Conservation (phyloP, 2,113 vertebrate species). For the Malurus melanocephalus region DNA sequence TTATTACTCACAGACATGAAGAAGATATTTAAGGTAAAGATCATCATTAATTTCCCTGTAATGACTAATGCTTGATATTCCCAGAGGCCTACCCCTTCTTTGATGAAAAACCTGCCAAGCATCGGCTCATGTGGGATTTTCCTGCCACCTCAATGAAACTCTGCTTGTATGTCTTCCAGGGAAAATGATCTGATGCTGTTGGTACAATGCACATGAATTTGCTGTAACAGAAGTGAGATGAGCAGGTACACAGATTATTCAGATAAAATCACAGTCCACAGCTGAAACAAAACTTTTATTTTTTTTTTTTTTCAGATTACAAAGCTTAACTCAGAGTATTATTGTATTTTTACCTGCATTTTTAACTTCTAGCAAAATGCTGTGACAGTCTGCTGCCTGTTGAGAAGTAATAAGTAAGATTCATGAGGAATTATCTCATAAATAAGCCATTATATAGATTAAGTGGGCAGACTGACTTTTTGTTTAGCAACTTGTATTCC, state of each 20-base stretch:
- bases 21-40: conserved; percentile 32
- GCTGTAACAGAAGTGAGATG: background rate
- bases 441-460: background rate
- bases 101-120: conserved; percentile 6
- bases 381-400: background rate
- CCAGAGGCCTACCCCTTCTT: background rate
- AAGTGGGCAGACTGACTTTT: background rate
- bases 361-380: background rate
- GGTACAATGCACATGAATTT: background rate
- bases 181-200: background rate
- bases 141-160: background rate
- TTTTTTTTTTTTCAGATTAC: background rate
- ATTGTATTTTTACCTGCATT: background rate
- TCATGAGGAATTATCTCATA: background rate
- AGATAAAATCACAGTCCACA: background rate
- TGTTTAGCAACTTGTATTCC: background rate
- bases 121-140: background rate
- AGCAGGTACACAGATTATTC: background rate
- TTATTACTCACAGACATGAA: conserved; percentile 19
- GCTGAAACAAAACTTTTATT: background rate
- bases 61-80: conserved; percentile 19
- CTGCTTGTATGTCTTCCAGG: background rate
- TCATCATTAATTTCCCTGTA: conserved; percentile 28
- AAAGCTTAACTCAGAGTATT: background rate
- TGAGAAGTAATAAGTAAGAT: background rate